Base-by-base conservation (phyloP, 2,888 invertebrate genomes). In the Pilophorus perplexus region DNA sequence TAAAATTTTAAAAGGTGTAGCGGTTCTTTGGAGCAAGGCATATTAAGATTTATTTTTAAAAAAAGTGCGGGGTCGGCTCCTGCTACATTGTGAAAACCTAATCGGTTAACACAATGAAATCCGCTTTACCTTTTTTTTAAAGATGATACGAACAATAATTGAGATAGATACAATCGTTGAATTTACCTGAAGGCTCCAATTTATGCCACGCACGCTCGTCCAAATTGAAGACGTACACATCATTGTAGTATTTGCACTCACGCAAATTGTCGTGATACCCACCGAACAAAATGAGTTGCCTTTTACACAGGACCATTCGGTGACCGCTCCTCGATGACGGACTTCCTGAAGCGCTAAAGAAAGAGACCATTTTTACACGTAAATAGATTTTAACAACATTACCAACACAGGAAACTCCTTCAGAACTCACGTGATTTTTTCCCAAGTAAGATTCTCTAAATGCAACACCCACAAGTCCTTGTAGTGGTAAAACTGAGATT, bases 401-500 rank as follows among this genome's bases (percentile, higher is more conserved):
- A n/a, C n/a, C n/a, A n/a, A n/a, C n/a, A n/a, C n/a, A n/a, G n/a
- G n/a, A n/a, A n/a, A n/a, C n/a, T n/a, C n/a, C n/a, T n/a, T n/a
- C n/a, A n/a, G 37, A 62, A 74, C 78, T 74, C 72, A 81, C 81
- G 74, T 77, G 40, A 81, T 75, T 81, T 93, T 93, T 73, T 93
- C 89, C 95, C 95, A 96, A 75, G 83, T 85, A 72, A 86, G 86
- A 0, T 83, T 82, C 28, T 82, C 82, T 0, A 94, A 77, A 71
- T 88, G 87, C 75, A 86, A 90, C 64, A 90, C 85, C 94, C 95
- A 96, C 0, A 96, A 79, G 76, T 96, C 95, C 75, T 85, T 87
- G 77, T 93, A 95, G 76, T 96, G 95, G 75, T 93, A 88, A 77
- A 93, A 96, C 78, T 95, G 95, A 16, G 89, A 85, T 75, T 94